phyloP scores from a whole-genome alignment of 1,140 invertebrate species.

The Lepidotrigona ventralis region DNA sequence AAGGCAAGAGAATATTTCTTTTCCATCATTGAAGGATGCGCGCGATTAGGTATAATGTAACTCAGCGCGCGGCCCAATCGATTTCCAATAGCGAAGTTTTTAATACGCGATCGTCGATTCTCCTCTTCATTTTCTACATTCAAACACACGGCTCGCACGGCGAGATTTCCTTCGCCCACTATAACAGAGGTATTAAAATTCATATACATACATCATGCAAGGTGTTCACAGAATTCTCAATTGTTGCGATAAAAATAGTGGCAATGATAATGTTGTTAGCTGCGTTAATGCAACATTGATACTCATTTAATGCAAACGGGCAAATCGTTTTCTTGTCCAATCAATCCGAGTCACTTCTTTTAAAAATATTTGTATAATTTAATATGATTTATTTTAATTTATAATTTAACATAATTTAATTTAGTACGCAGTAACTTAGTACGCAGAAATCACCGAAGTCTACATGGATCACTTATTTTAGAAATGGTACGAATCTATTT shows the following conservation, averaged over 20 bases:
- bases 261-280: too few relatives aligned
- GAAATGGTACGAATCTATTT: too few relatives aligned
- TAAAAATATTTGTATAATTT: too few relatives aligned
- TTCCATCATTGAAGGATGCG: background rate
- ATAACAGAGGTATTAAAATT: background rate
- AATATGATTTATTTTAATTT: too few relatives aligned
- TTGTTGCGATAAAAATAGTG: background rate
- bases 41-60: background rate
- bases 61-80: background rate
- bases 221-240: background rate
- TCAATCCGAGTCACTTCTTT: too few relatives aligned
- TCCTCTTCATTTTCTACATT: background rate
- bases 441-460: too few relatives aligned
- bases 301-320: too few relatives aligned
- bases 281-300: background rate
- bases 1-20: background rate
- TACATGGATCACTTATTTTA: too few relatives aligned
- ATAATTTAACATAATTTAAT: too few relatives aligned
- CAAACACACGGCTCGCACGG: background rate
- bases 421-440: too few relatives aligned
- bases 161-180: background rate
- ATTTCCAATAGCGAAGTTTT: constrained; percentile 13
- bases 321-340: too few relatives aligned
- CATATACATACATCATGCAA: background rate
- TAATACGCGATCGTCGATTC: background rate